Percentiles rank a stretch among this genome's conserved stretches.
phyloP scores from a whole-genome alignment of 2,113 vertebrate genomes.

The Malurus cyaneus region DNA sequence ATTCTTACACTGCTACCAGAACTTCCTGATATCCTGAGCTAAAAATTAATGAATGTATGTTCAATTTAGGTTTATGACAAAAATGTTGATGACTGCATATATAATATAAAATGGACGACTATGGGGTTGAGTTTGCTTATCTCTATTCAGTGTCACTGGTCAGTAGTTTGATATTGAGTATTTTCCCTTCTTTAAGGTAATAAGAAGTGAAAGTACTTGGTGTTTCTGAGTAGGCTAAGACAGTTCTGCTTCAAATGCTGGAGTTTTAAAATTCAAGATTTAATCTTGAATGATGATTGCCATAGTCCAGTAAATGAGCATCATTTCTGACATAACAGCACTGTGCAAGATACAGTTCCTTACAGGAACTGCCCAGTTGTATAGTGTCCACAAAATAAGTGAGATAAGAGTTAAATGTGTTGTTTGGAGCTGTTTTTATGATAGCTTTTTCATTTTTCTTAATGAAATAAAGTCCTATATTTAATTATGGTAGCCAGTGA shows the following conservation, averaged over 20 bases:
- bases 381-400: not conserved
- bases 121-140: not conserved
- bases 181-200: not conserved
- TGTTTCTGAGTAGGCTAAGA: not conserved
- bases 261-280: not conserved
- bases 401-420: not conserved
- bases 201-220: not conserved
- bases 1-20: not conserved
- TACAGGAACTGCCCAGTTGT: not conserved
- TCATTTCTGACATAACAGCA: not conserved
- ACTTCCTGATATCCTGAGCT: not conserved
- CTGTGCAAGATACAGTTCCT: not conserved
- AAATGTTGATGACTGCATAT: not conserved
- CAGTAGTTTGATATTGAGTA: not conserved
- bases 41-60: not conserved
- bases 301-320: not conserved
- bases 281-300: constrained; percentile 28
- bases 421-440: not conserved
- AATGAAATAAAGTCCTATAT: not conserved
- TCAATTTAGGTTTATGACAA: not conserved
- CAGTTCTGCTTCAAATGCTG: not conserved
- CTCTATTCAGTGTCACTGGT: not conserved
- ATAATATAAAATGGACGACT: not conserved
- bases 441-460: not conserved
- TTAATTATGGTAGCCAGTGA: not conserved